Evolutionary conservation across 2,888 invertebrate genomes (phyloP).

Genomic region (Omphaloscelis lunosa): DNA sequence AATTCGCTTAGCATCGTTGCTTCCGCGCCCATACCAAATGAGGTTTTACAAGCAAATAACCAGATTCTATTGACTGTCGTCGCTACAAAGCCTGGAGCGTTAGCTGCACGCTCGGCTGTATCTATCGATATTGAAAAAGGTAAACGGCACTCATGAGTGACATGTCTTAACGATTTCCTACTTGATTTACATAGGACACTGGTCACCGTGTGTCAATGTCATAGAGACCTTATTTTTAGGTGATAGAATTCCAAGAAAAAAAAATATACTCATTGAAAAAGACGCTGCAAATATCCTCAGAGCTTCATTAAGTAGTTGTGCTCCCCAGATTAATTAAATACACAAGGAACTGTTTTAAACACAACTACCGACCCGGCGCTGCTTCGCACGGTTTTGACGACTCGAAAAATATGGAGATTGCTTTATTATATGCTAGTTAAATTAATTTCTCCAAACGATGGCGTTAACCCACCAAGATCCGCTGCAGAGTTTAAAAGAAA

Average conservation of each 20-base stretch:
- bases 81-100: constrained; percentile 65
- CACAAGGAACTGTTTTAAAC: not conserved
- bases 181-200: not conserved
- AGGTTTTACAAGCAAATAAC: constrained; percentile 65
- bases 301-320: not conserved
- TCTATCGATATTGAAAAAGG: constrained; percentile 66
- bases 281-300: not conserved
- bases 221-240: not conserved
- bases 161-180: not conserved
- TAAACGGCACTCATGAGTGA: constrained; percentile 30
- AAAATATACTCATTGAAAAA: no score
- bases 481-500: no score
- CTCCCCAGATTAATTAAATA: not conserved
- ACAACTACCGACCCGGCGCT: no score
- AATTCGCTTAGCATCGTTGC: constrained; percentile 57
- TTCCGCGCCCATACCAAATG: constrained; percentile 57
- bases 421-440: no score
- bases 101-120: constrained; percentile 64
- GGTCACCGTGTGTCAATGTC: no score
- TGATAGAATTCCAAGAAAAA: no score
- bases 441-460: no score
- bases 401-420: no score
- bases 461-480: no score
- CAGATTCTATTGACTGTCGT: constrained; percentile 70
- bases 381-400: not conserved